These are phyloP conservation scores for Nomada fucata DNA, from an alignment of 2,888 invertebrate genomes.

Conservation along the genomic window DNA sequence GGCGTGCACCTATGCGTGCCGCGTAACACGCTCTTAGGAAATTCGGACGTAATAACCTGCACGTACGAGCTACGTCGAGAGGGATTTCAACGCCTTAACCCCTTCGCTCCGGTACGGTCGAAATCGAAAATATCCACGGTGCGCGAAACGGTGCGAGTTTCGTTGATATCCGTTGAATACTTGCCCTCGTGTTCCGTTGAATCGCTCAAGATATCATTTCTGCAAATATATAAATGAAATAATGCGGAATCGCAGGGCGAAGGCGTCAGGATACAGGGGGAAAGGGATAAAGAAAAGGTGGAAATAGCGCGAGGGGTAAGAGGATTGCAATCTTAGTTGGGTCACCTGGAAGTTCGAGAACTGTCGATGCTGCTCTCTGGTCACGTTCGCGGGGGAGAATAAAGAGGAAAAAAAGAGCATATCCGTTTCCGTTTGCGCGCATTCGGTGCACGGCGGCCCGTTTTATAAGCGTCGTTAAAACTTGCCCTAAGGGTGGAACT, in stretches of 20 bases:
- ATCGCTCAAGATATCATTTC: too few species aligned
- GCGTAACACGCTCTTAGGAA: constrained; percentile 34
- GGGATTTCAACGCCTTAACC: too few species aligned
- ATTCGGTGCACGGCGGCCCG: constrained; percentile 17
- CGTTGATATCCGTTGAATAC: too few species aligned
- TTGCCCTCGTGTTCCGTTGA: too few species aligned
- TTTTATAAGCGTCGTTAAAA: constrained; percentile 51
- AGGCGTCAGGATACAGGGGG: too few species aligned
- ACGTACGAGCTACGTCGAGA: not conserved
- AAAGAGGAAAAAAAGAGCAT: constrained; percentile 27
- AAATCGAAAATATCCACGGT: too few species aligned
- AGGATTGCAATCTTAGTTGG: not conserved
- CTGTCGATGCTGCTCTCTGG: constrained; percentile 15
- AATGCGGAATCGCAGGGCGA: too few species aligned
- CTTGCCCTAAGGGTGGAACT: constrained; percentile 15
- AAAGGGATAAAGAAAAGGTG: not conserved
- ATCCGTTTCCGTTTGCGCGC: constrained; percentile 17
- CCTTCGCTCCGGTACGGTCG: too few species aligned
- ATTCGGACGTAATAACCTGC: constrained; percentile 37
- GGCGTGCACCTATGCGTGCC: constrained; percentile 58
- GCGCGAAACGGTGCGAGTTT: too few species aligned
- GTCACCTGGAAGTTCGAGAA: not conserved
- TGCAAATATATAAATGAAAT: too few species aligned
- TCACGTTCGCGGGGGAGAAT: constrained; percentile 16
- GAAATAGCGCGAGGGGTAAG: not conserved